Percentiles rank a stretch among this genome's conserved stretches.
Conservation (phyloP, 2,113 vertebrate genomes). For the Hydropotes inermis region DNA sequence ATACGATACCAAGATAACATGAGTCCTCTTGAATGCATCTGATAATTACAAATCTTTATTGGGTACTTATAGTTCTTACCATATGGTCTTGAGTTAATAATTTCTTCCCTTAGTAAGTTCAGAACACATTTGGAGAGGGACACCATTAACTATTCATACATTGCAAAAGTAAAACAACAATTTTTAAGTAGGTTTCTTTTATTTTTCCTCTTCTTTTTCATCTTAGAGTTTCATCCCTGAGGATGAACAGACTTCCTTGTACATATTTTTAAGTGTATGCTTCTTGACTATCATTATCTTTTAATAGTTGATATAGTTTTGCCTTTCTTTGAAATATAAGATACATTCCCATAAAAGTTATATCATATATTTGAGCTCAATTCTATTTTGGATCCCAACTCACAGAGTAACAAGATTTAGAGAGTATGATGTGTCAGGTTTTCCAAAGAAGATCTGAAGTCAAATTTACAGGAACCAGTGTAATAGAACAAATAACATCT, state of each 20-base stretch:
- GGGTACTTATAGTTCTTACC: not conserved
- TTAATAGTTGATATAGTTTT: not conserved
- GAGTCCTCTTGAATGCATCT: not conserved
- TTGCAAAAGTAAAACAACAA: not conserved
- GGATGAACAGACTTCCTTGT: not conserved
- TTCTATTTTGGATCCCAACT: conserved; percentile 27
- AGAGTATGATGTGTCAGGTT: not conserved
- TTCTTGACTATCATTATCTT: not conserved
- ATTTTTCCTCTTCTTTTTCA: not conserved
- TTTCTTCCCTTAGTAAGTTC: not conserved
- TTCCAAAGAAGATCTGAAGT: not conserved
- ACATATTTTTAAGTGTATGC: not conserved
- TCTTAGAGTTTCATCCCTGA: not conserved
- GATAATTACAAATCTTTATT: not conserved
- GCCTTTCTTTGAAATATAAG: not conserved
- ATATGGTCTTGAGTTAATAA: not conserved
- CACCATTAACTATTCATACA: not conserved
- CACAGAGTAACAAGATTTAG: conserved; percentile 29
- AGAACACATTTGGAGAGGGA: not conserved
- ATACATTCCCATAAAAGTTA: not conserved
- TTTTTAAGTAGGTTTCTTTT: not conserved
- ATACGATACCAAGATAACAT: not conserved
- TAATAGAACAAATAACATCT: not conserved
- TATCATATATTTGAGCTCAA: not conserved
- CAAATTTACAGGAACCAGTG: not conserved